Percentiles rank a stretch among this genome's conserved stretches.
Evolutionary conservation across 1,140 invertebrate genomes (phyloP).

Genomic region (Elysia chlorotica): DNA sequence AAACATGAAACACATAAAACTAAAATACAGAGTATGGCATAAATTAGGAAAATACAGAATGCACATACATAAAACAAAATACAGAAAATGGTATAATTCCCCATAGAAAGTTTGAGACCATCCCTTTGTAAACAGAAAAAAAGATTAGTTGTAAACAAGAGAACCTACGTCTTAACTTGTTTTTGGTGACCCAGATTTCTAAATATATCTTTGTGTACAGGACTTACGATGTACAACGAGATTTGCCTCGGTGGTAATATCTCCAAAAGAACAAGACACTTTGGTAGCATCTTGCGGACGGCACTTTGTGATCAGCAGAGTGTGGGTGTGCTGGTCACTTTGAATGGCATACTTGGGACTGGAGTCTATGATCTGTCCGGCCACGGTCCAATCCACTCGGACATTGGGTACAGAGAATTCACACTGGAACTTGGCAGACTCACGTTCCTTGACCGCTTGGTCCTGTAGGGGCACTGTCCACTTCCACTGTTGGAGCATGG

Average conservation of each 20-base stretch:
- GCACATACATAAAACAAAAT: background rate
- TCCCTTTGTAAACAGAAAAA: too few relatives aligned
- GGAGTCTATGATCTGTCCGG: conserved; percentile 47
- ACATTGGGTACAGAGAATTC: conserved; percentile 56
- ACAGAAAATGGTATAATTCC: too few relatives aligned
- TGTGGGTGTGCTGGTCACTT: conserved; percentile 49
- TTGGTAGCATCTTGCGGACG: conserved; percentile 48
- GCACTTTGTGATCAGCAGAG: conserved; percentile 47
- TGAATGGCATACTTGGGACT: conserved; percentile 54
- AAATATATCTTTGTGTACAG: too few relatives aligned
- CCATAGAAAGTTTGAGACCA: too few relatives aligned
- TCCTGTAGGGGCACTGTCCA: conserved; percentile 55
- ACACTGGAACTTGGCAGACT: conserved; percentile 58
- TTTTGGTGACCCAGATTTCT: too few relatives aligned
- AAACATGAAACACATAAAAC: background rate
- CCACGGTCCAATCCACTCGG: conserved; percentile 52
- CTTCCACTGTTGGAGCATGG: conserved; percentile 57
- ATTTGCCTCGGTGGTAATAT: conserved; percentile 48
- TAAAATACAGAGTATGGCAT: background rate
- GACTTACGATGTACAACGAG: conserved; percentile 54
- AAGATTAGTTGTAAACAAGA: too few relatives aligned
- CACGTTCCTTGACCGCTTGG: conserved; percentile 53
- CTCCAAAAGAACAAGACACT: conserved; percentile 50
- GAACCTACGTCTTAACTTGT: too few relatives aligned
- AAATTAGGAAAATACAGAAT: background rate